Evolutionary conservation across 2,797 vertebrate species (phyloP).

Genomic region (Naso thynnoides): DNA sequence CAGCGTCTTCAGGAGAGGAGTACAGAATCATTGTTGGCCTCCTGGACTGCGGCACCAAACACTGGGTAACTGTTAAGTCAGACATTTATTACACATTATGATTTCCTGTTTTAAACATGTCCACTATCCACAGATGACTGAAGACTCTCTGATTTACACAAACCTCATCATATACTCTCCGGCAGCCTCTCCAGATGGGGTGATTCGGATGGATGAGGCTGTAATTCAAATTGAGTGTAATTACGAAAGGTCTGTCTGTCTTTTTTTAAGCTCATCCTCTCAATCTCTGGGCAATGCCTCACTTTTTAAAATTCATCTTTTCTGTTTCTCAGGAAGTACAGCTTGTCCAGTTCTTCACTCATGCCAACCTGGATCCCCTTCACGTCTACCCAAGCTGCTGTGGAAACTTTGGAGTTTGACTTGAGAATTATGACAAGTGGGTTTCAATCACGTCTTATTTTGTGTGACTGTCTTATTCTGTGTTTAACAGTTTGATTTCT

Average conservation of each 20-base stretch:
- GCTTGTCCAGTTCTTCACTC: conserved; percentile 73
- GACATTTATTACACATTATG: rapidly evolving
- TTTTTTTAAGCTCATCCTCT: rapidly evolving
- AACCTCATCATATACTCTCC: conserved; percentile 82
- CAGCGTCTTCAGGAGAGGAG: conserved; percentile 46
- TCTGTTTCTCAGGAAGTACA: conserved; percentile 73
- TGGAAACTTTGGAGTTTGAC: conserved; percentile 69
- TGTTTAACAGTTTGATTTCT: background rate
- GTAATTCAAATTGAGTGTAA: conserved; percentile 82
- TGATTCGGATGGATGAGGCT: conserved; percentile 78
- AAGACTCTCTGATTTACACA: conserved; percentile 77
- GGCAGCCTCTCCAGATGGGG: conserved; percentile 50
- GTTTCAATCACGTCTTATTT: background rate
- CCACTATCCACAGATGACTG: conserved; percentile 70
- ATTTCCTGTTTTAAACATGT: background rate
- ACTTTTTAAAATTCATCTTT: background rate
- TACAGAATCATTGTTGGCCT: conserved; percentile 71
- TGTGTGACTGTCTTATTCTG: rapidly evolving
- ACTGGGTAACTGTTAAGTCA: conserved; percentile 69
- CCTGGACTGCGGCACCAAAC: conserved; percentile 77
- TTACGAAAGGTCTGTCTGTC: conserved; percentile 71
- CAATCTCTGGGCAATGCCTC: rapidly evolving
- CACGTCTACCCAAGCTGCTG: conserved; percentile 55
- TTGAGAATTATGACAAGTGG: conserved; percentile 80
- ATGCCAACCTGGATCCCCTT: conserved; percentile 81